These are phyloP conservation scores for Myxocyprinus asiaticus DNA, from an alignment of 2,113 vertebrate species.

Conservation along the genomic window DNA sequence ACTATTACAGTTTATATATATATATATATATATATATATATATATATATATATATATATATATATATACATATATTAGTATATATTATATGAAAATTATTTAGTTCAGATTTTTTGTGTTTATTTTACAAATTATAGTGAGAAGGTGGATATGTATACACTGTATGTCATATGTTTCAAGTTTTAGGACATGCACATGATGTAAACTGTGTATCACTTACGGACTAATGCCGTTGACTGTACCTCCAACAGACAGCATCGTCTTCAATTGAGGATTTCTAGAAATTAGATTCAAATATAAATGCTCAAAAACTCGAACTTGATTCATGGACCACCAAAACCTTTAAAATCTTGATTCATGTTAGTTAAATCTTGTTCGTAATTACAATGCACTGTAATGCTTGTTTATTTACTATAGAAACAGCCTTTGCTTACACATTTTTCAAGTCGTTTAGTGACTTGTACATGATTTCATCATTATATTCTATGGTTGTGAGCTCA, in stretches of 20 bases:
- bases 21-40: too few species aligned
- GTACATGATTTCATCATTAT: constrained; percentile 73
- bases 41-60: too few species aligned
- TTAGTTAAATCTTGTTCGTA: not conserved
- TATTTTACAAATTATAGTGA: too few species aligned
- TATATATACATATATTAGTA: too few species aligned
- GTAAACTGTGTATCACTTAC: constrained; percentile 59
- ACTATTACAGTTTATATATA: too few species aligned
- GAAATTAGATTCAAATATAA: constrained; percentile 69
- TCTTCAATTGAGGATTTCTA: constrained; percentile 71
- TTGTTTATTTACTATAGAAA: not conserved
- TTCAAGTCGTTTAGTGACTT: constrained; percentile 68
- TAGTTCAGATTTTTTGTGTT: too few species aligned
- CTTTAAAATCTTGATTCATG: not conserved
- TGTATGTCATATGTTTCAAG: too few species aligned
- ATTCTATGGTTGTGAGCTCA: constrained; percentile 65
- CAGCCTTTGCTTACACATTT: constrained; percentile 63
- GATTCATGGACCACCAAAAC: not conserved
- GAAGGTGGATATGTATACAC: too few species aligned
- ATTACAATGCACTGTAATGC: not conserved
- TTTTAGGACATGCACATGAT: too few species aligned
- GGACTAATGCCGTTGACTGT: constrained; percentile 75
- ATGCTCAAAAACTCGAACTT: not conserved
- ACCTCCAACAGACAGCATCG: constrained; percentile 82
- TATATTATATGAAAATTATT: too few species aligned